These are phyloP conservation scores for Helarctos malayanus DNA, from an alignment of 2,797 vertebrate species.

Conservation along the genomic window DNA sequence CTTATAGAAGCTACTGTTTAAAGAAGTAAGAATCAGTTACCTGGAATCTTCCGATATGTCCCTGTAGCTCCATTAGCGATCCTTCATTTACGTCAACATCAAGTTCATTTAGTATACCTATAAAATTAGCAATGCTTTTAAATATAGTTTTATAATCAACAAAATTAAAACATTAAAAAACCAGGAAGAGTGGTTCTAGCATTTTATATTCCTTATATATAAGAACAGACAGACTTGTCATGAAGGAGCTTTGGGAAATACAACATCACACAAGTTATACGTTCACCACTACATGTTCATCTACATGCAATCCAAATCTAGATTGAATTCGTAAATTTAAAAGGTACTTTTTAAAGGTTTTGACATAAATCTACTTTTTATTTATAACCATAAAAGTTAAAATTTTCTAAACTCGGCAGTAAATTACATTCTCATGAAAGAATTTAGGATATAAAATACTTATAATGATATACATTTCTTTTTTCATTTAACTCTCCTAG, in stretches of 20 bases:
- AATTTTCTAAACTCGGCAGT: conserved; percentile 35
- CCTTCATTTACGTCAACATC: conserved; percentile 93
- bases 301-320: conserved; percentile 30
- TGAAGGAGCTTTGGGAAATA: conserved; percentile 16
- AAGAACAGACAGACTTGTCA: neutral
- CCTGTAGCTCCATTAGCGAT: conserved; percentile 95
- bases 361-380: conserved; percentile 38
- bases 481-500: neutral
- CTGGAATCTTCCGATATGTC: conserved; percentile 97
- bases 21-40: conserved; percentile 85
- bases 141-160: conserved; percentile 19
- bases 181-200: neutral
- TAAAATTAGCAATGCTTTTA: conserved; percentile 67
- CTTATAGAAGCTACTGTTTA: neutral
- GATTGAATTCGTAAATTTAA: neutral
- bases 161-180: conserved; percentile 52
- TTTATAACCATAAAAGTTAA: conserved; percentile 49
- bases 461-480: neutral
- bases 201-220: neutral
- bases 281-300: neutral
- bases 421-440: conserved; percentile 25
- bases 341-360: conserved; percentile 45
- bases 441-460: conserved; percentile 32
- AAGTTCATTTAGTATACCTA: conserved; percentile 93
- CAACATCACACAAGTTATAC: neutral